A percentile compares a stretch with the other conserved stretches of the same genome.
Evolutionary conservation across 2,888 invertebrate genomes (phyloP).

Genomic region (Cephus sareptanus): DNA sequence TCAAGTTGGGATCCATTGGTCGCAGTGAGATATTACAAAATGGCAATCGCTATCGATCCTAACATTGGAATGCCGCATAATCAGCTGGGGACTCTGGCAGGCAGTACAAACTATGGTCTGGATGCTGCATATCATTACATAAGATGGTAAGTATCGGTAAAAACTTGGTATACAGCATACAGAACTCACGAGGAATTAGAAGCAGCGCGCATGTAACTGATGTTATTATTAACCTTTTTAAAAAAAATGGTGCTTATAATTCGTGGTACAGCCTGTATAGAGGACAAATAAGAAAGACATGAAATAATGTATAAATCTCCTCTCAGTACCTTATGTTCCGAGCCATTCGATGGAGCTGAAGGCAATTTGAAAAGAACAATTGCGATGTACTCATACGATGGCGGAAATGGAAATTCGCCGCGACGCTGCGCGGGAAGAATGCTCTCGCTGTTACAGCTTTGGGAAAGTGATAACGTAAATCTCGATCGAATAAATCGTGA

Average conservation of each 20-base stretch:
- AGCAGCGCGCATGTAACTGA: too few relatives aligned
- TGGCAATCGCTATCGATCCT: slow-evolving; percentile 82
- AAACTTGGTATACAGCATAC: not conserved
- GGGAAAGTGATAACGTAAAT: slow-evolving; percentile 54
- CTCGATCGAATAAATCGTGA: slow-evolving; percentile 57
- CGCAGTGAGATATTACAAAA: slow-evolving; percentile 86
- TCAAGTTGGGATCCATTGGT: slow-evolving; percentile 75
- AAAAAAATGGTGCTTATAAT: too few relatives aligned
- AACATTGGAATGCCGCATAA: slow-evolving; percentile 93
- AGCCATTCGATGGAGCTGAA: slow-evolving; percentile 90
- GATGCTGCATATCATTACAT: slow-evolving; percentile 93
- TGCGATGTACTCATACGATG: slow-evolving; percentile 59
- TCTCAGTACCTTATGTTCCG: slow-evolving; percentile 72
- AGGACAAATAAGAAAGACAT: too few relatives aligned
- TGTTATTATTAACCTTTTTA: too few relatives aligned
- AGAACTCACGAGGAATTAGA: not conserved
- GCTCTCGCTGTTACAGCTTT: slow-evolving; percentile 56
- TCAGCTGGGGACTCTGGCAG: slow-evolving; percentile 89
- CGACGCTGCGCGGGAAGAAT: slow-evolving; percentile 55
- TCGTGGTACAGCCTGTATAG: too few relatives aligned
- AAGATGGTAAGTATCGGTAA: slow-evolving; percentile 73
- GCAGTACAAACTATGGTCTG: slow-evolving; percentile 82
- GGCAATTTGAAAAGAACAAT: slow-evolving; percentile 82
- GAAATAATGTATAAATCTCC: not conserved
- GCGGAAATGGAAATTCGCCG: slow-evolving; percentile 49